Conservation (phyloP, 2,888 invertebrate species). For the Synergus gifuensis region DNA sequence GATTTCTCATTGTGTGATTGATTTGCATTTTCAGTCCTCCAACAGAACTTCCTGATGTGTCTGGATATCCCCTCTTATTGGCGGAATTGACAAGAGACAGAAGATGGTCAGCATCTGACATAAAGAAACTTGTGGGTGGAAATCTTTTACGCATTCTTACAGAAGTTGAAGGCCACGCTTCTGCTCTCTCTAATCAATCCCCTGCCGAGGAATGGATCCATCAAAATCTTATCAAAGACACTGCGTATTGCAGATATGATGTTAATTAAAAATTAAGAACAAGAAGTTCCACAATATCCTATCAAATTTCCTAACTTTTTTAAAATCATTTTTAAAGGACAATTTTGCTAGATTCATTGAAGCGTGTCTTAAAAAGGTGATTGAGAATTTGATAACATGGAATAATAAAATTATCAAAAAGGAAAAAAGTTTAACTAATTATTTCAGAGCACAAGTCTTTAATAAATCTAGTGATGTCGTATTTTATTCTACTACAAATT, state of each 20-base stretch:
- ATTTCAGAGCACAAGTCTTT: background rate
- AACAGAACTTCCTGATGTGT: constrained; percentile 79
- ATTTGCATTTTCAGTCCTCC: constrained; percentile 75
- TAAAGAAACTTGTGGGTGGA: constrained; percentile 81
- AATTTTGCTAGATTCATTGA: background rate
- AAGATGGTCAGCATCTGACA: constrained; percentile 81
- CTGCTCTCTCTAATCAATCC: constrained; percentile 74
- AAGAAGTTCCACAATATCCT: background rate
- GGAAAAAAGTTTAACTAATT: background rate
- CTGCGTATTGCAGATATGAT: constrained; percentile 80
- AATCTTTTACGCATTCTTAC: constrained; percentile 81
- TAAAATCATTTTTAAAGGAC: background rate
- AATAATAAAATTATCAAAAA: background rate
- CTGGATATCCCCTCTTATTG: constrained; percentile 81
- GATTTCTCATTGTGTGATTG: background rate
- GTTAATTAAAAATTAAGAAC: background rate
- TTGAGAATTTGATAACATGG: too few relatives aligned
- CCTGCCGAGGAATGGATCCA: constrained; percentile 81
- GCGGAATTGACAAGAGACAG: constrained; percentile 82
- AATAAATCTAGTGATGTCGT: background rate
- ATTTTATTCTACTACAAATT: background rate
- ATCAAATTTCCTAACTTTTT: background rate
- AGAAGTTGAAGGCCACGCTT: constrained; percentile 78
- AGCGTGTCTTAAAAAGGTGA: background rate
- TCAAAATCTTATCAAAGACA: constrained; percentile 79